These are phyloP conservation scores for Parus major DNA, from an alignment of 2,113 vertebrate genomes.

Conservation along the genomic window DNA sequence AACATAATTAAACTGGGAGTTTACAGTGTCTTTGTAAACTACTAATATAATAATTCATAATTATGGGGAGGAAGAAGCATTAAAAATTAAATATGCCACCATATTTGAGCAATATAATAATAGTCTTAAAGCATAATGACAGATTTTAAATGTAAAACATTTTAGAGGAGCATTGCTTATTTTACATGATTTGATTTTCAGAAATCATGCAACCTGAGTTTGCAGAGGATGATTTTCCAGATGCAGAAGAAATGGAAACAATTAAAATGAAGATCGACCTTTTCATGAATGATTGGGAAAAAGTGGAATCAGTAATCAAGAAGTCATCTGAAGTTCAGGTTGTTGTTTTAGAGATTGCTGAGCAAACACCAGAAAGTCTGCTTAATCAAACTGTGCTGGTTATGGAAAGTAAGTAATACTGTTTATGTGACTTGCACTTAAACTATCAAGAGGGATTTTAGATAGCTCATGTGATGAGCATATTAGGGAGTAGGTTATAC, in stretches of 20 bases:
- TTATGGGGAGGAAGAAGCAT: neutral
- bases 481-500: neutral
- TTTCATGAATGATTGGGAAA: slow-evolving; percentile 76
- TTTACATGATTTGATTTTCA: slow-evolving; percentile 30
- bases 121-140: neutral
- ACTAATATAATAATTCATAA: neutral
- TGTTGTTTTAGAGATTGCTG: slow-evolving; percentile 76
- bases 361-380: slow-evolving; percentile 79
- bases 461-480: neutral
- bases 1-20: neutral
- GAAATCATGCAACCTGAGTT: slow-evolving; percentile 69
- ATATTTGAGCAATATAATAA: neutral
- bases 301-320: slow-evolving; percentile 59
- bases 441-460: neutral
- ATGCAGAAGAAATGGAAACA: slow-evolving; percentile 81
- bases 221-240: slow-evolving; percentile 78
- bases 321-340: slow-evolving; percentile 28
- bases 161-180: neutral
- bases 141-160: neutral
- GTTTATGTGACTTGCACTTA: neutral
- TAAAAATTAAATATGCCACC: neutral
- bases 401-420: slow-evolving; percentile 86
- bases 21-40: neutral
- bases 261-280: slow-evolving; percentile 67
- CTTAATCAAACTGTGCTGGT: slow-evolving; percentile 74